Evolutionary conservation across 2,888 invertebrate species (phyloP), one percentile per base, ranked within the genome.

Genomic region (Candidula unifasciata): DNA sequence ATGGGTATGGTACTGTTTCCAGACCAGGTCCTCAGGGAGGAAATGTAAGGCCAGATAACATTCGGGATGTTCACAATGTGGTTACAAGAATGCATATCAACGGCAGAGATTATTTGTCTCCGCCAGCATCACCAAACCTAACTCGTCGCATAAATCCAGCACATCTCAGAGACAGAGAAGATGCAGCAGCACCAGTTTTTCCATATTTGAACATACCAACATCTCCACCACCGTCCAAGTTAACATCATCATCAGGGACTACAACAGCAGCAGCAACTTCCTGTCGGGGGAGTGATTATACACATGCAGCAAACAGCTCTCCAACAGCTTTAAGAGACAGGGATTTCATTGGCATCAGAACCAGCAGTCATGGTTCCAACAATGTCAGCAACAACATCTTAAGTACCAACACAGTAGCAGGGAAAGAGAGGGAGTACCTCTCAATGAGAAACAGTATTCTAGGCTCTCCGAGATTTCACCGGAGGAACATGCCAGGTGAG

Each of bases 381-480:
- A 68, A 54, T 54, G 54, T 16, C 73, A 74, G 52, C 84, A 71
- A 79, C 60, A 76, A 64, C 52, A 57, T 37, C 66, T 74, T 54
- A 37, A 76, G 33, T 74, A 54, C n/a, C 80, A 76, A 44, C 68
- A 76, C 37, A 35, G 81, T 77, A 76, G 80, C 68, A 35, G 66
- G 33, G 33, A 80, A 54, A 69, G 85, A 85, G 44, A 76, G 81
- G 24, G 85, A 85, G 54, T 85, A 76, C 37, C 77, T 85, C 10
- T 85, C 97, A 85, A 97, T 99, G 92, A 98, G 98, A 94, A 99
- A 98, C 94, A 97, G 97, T 90, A 98, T 99, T 95, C 95, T 99
- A 68, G 99, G 99, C 66, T 98, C 98, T 87, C 99, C 99, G 5
- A 95, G 98, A 85, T 99, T 99, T 95, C 99, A 99, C 94, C 95